Percentiles rank a stretch among this genome's conserved stretches.
Conservation (phyloP, 2,888 invertebrate genomes). For the Hydriomena furcata region DNA sequence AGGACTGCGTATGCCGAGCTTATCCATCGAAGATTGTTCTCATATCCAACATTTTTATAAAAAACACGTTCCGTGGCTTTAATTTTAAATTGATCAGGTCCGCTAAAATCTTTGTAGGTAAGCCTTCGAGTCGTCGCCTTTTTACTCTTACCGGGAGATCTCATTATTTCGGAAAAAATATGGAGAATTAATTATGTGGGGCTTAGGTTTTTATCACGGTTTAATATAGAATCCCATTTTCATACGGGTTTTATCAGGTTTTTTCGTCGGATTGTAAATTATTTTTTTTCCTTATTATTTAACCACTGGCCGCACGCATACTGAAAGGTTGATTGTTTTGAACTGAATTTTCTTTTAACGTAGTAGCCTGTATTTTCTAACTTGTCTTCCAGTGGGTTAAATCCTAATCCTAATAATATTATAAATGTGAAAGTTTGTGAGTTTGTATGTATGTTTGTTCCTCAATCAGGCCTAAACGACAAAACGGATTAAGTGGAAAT, state of each 20-base stretch:
- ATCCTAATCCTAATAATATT: too few species aligned
- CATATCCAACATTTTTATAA: constrained; percentile 81
- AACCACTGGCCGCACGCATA: neutral
- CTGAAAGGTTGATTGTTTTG: neutral
- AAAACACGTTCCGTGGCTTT: constrained; percentile 84
- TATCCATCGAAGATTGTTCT: constrained; percentile 79
- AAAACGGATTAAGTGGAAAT: too few species aligned
- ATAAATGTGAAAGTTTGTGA: too few species aligned
- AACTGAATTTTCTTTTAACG: neutral
- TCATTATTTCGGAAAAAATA: constrained; percentile 68
- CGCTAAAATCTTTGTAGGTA: constrained; percentile 71
- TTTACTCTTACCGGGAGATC: constrained; percentile 55
- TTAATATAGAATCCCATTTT: constrained; percentile 23
- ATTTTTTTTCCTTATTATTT: constrained; percentile 7
- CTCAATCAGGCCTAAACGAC: too few species aligned
- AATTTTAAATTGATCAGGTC: constrained; percentile 84
- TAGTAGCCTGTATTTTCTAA: neutral
- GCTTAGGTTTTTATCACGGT: constrained; percentile 44
- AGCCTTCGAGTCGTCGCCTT: constrained; percentile 73
- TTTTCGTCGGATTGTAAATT: constrained; percentile 25
- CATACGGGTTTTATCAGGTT: constrained; percentile 24
- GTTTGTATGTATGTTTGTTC: too few species aligned
- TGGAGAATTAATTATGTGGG: constrained; percentile 71
- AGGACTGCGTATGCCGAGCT: constrained; percentile 57
- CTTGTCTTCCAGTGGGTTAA: too few species aligned